phyloP scores from a whole-genome alignment of 1,140 invertebrate genomes.

The Lethrus apterus region DNA sequence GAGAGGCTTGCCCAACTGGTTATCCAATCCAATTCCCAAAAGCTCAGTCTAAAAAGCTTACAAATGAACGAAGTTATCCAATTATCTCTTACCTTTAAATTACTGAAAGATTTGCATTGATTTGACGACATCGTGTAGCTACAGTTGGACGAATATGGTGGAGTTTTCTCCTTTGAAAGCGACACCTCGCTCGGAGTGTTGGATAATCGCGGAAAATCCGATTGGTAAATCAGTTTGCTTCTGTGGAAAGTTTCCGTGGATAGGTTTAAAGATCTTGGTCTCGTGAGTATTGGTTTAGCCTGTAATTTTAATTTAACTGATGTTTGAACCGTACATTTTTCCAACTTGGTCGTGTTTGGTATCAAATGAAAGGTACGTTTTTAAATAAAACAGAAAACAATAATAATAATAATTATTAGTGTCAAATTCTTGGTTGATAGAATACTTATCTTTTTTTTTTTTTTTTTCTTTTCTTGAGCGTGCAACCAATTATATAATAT shows the following conservation, averaged over 20 bases:
- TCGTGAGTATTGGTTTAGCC: slow-evolving; percentile 1
- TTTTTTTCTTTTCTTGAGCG: not conserved
- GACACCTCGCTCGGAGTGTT: slow-evolving; percentile 23
- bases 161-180: slow-evolving; percentile 32
- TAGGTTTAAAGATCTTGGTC: slow-evolving; percentile 32
- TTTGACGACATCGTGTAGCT: not conserved
- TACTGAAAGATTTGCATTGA: too few relatives aligned
- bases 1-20: too few relatives aligned
- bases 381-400: not conserved
- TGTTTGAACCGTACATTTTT: not conserved
- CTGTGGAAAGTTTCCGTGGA: slow-evolving; percentile 27
- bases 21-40: not conserved
- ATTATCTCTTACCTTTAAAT: not conserved
- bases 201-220: slow-evolving; percentile 22
- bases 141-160: slow-evolving; percentile 26
- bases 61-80: not conserved
- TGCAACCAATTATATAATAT: not conserved
- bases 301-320: not conserved
- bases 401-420: not conserved
- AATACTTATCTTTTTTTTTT: not conserved
- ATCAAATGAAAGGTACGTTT: not conserved
- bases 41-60: not conserved
- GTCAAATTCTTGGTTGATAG: not conserved
- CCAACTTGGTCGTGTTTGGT: not conserved
- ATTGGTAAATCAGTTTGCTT: slow-evolving; percentile 25